Evolutionary conservation across 2,888 invertebrate genomes (phyloP), one percentile per base, ranked within the genome.

Genomic region (Yponomeuta plumbellus): DNA sequence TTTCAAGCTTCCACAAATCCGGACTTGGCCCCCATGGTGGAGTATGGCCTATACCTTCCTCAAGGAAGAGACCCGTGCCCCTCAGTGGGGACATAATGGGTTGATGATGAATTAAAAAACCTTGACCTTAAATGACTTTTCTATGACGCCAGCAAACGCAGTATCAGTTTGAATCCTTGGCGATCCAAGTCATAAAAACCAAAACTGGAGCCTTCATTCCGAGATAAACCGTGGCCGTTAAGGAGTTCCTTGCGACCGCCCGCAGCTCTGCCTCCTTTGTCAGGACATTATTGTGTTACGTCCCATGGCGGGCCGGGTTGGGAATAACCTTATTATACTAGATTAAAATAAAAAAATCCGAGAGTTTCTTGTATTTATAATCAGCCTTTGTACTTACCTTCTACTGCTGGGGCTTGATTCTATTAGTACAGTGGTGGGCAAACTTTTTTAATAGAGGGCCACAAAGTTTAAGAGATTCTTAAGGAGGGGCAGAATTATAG

Each of bases 211-310:
- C 44, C 44, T 52, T 77, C 75, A 69, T 59, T 58, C 13, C 21
- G 73, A 79, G 78, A 78, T 79, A 79, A 79, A 76, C 77, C 69
- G 68, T 57, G 69, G 68, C 74, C 71, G 72, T 77, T 74, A 77
- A 74, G 73, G 69, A 56, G 70, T 66, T 17, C 17, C 67, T 66
- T 71, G 66, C 68, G 76, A 76, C 76, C 76, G 64, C 77, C 77
- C 76, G 75, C 68, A 56, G 74, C 56, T 75, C 67, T 62, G 56
- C 65, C 21, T 69, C 67, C 67, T 71, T 72, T 72, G 71, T 71
- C 61, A 20, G 40, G 17, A 17, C 64, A 13, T 44, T 64, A 52
- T 44, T 44, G 39, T 64, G 22, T 52, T 64, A 52, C 5, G 44
- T 17, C 44, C 44, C 3, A 17, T 52, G 17, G 17, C 44, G 44